phyloP scores from a whole-genome alignment of 1,140 invertebrate genomes.

The Macrostomum lignano region DNA sequence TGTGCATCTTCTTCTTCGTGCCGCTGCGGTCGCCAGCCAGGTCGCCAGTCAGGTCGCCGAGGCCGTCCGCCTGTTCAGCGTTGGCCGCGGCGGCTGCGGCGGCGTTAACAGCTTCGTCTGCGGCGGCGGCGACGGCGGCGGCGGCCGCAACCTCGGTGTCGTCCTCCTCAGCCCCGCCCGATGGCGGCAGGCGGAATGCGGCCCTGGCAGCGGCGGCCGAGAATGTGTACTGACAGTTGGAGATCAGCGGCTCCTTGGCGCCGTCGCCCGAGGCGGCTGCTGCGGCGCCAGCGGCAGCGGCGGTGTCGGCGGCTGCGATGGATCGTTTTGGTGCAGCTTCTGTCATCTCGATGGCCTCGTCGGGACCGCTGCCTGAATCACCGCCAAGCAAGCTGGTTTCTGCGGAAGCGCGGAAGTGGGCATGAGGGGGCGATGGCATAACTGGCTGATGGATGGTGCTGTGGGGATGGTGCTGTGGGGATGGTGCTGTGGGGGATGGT shows the following conservation, averaged over 20 bases:
- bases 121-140: no score
- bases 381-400: no score
- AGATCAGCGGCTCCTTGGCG: not conserved
- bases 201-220: slow-evolving; percentile 1
- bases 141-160: no score
- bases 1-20: slow-evolving; percentile 87
- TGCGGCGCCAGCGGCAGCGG: not conserved
- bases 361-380: slow-evolving; percentile 2
- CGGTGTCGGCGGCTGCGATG: slow-evolving; percentile 1
- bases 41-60: not conserved
- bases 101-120: not conserved
- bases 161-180: no score
- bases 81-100: not conserved
- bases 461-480: no score
- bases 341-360: slow-evolving; percentile 5
- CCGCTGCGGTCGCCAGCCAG: no score
- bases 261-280: slow-evolving; percentile 4
- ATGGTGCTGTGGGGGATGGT: no score
- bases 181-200: not conserved
- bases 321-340: slow-evolving; percentile 3
- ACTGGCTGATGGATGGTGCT: no score
- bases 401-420: no score
- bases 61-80: not conserved
- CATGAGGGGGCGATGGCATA: no score
- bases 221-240: slow-evolving; percentile 7